Base-by-base conservation (phyloP, 2,113 vertebrate genomes). In the Sakesphorus luctuosus region DNA sequence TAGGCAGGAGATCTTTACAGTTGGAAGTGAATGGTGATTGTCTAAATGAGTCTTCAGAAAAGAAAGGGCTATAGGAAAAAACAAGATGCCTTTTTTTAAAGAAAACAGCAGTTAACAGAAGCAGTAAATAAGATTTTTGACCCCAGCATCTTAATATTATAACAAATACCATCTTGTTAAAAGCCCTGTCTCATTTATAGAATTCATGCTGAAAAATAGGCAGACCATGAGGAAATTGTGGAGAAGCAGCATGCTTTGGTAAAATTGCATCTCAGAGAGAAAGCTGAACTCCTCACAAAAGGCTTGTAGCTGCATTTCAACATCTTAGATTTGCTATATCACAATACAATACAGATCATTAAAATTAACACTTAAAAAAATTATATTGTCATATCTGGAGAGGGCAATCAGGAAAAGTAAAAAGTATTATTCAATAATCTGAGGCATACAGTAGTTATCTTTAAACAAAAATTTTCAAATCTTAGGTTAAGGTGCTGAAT, bases 21-120 rank as follows among this genome's bases (percentile, higher is more conserved):
- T 98, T 98, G 94, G 98, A 98, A 98, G 98, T 99, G 97, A 99
- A 99, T 33, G 99, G 99, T 98, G 99, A 99, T 99, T 99, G 99
- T 99, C 99, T 99, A 98, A 99, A 99, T 72, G 98, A 98, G 93
- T 99, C 99, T 96, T 99, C 99, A 96, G 98, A 98, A 98, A 99
- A 98, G 98, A 99, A 99, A 77, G 99, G 98, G 98, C 99, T 99
- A 97, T 36, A 94, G 96, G 43, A 89, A 83, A 95, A 92, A 91
- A 96, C 53, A 86, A 95, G 83, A 93, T 2, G 4, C 46, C 81
- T 87, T 95, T 97, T 97, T 90, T 66, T 44, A 77, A 81, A 93
- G 40, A 89, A 73, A 73, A 77, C 2, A 90, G 21, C 26, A 71
- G 31, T 55, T 89, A 80, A 73, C 1, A 2, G 26, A 74, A 90